These are phyloP conservation scores for Tetranychus piercei DNA, from an alignment of 2,888 invertebrate species.

Conservation along the genomic window DNA sequence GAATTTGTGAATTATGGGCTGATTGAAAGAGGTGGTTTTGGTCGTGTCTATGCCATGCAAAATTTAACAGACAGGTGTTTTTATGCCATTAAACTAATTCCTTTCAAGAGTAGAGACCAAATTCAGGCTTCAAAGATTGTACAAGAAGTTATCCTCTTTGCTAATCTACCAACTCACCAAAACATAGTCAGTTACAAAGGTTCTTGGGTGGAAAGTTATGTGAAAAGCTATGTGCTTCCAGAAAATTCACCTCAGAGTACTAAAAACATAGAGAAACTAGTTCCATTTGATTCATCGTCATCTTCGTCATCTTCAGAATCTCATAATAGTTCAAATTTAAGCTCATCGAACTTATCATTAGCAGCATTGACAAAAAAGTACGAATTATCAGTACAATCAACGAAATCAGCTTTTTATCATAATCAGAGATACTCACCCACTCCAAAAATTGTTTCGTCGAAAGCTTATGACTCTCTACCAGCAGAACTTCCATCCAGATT, in stretches of 20 bases:
- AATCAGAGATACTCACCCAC: too few relatives aligned
- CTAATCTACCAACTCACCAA: conserved; percentile 49
- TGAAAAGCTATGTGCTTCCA: background rate
- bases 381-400: too few relatives aligned
- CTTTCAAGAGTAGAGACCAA: conserved; percentile 32
- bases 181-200: conserved; percentile 66
- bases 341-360: too few relatives aligned
- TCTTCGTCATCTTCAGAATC: background rate
- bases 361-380: too few relatives aligned
- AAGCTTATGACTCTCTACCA: too few relatives aligned
- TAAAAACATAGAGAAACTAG: too few relatives aligned
- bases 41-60: conserved; percentile 52
- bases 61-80: conserved; percentile 54
- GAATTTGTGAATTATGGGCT: background rate
- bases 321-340: too few relatives aligned
- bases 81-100: conserved; percentile 59
- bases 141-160: conserved; percentile 59
- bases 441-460: too few relatives aligned
- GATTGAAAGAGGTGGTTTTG: conserved; percentile 44
- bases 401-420: too few relatives aligned
- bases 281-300: background rate
- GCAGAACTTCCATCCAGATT: too few relatives aligned
- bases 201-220: conserved; percentile 50
- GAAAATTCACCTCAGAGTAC: background rate
- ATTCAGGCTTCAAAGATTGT: conserved; percentile 34